Percentiles rank a stretch among this genome's conserved stretches.
phyloP scores from a whole-genome alignment of 2,113 vertebrate genomes.

The Ictalurus furcatus region DNA sequence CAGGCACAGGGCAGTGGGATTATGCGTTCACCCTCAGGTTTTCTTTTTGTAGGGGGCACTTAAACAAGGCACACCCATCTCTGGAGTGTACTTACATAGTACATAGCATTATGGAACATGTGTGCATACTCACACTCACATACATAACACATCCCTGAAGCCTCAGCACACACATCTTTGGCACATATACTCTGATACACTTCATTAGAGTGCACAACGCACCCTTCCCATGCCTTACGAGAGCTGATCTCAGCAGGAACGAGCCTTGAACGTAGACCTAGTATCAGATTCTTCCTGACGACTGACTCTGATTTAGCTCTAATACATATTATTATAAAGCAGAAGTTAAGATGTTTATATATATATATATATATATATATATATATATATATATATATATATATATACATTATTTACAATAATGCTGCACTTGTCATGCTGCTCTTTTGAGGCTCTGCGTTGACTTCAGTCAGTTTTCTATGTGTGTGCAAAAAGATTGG shows the following conservation, averaged over 20 bases:
- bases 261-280: background rate
- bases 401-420: background rate
- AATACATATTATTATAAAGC: background rate
- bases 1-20: conserved; percentile 33
- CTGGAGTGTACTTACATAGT: conserved; percentile 15
- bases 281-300: background rate
- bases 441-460: background rate
- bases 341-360: background rate
- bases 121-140: conserved; percentile 13
- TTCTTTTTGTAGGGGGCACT: conserved; percentile 25
- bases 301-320: background rate
- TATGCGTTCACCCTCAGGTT: conserved; percentile 34
- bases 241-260: conserved; percentile 17
- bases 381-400: too few species aligned
- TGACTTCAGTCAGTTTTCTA: background rate
- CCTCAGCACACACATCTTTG: conserved; percentile 5
- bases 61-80: conserved; percentile 36
- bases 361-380: too few species aligned
- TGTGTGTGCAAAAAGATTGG: background rate
- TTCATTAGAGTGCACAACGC: conserved; percentile 24
- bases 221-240: conserved; percentile 18
- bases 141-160: conserved; percentile 20
- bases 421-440: background rate
- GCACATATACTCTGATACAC: conserved; percentile 39
- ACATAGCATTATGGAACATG: conserved; percentile 16